phyloP scores from a whole-genome alignment of 2,797 vertebrate species.

The Cygnus olor region DNA sequence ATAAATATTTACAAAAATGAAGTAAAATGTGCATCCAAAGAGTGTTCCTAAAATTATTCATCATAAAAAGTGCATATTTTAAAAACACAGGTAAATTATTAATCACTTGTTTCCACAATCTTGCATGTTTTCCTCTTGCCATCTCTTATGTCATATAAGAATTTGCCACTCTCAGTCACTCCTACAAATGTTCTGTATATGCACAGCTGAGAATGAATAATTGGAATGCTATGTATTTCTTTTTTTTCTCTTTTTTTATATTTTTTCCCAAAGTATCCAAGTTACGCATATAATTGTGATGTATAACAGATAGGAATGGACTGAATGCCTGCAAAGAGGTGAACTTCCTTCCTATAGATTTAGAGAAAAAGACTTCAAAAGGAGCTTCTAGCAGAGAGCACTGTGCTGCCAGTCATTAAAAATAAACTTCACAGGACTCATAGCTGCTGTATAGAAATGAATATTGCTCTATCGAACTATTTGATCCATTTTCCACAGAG shows the following conservation, averaged over 20 bases:
- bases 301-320: background rate
- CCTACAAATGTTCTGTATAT: background rate
- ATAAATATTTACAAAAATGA: background rate
- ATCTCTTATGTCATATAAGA: background rate
- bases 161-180: background rate
- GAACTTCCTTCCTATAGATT: background rate
- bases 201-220: background rate
- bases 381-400: background rate
- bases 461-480: constrained; percentile 29
- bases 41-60: background rate
- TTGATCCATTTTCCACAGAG: constrained; percentile 24
- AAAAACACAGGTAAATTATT: background rate
- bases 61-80: background rate
- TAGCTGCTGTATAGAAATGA: constrained; percentile 11
- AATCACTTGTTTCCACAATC: background rate
- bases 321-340: background rate
- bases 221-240: background rate
- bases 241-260: background rate
- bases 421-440: constrained; percentile 5
- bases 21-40: background rate
- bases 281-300: background rate
- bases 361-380: constrained; percentile 16
- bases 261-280: background rate
- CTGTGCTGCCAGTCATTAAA: background rate
- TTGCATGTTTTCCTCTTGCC: background rate